Base-by-base conservation (phyloP, 2,888 invertebrate species). In the Xanthostigma xanthostigma region DNA sequence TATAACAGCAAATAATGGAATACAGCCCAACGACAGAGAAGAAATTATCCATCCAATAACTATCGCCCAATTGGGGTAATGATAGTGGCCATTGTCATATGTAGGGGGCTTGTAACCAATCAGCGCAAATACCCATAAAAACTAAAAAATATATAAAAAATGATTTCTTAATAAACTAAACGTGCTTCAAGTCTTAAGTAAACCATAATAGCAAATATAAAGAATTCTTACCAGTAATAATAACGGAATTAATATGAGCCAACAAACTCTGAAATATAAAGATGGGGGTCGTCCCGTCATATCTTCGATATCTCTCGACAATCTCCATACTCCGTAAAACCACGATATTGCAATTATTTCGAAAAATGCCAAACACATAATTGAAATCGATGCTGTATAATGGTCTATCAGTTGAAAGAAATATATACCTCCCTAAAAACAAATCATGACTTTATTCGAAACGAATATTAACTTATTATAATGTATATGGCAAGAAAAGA, bases 331-430 rank as follows among this genome's bases (percentile, higher is more conserved):
- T 37, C 93, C 93, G 62, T 93, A 94, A 62, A 90, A 84, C 92
- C 93, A 94, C 6, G 89, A 81, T 51, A 94, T 81, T 9, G 85
- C 93, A 47, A 92, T 84, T 45, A 91, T 84, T 74, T 94, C 93
- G 61, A 93, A 92, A 68, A 94, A 92, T 36, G 93, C 92, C 54
- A 93, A 74, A 63, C 90, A 92, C 70, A 93, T 85, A 46, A 93
- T 86, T 48, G 92, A 88, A 58, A 92, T 82, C 41, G 88, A 87
- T 13, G 91, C 90, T n/a, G 92, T 89, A 64, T 91, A 94, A 62
- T 88, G 89, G 62, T 94, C 93, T 70, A 94, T 84, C 52, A 94
- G 65, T 72, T 92, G 91, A 64, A 94, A 91, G 64, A 86, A 85
- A 63, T 86, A 93, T 61, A 92, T 92, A 56, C 93, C 94, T 57